Evolutionary conservation across 1,140 invertebrate species (phyloP).

Genomic region (Octopus bimaculoides): DNA sequence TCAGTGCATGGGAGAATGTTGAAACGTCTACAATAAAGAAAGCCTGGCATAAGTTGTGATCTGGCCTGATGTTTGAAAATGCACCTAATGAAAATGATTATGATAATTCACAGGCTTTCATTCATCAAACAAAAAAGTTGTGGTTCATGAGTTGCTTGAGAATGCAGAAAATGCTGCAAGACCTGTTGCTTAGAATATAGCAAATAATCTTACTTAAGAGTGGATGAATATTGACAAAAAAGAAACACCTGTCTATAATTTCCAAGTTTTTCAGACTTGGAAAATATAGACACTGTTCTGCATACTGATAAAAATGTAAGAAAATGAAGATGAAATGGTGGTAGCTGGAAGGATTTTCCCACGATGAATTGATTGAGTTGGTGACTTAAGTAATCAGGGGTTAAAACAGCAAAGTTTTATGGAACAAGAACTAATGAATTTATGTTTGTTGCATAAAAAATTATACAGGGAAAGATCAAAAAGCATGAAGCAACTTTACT

Average conservation of each 20-base stretch:
- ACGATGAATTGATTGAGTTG: too few species aligned
- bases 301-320: not conserved
- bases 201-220: not conserved
- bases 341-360: too few species aligned
- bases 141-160: not conserved
- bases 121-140: not conserved
- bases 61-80: not conserved
- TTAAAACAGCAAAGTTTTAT: too few species aligned
- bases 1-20: not conserved
- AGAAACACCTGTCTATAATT: not conserved
- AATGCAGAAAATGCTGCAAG: not conserved
- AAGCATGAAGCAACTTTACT: too few species aligned
- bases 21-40: not conserved
- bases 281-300: not conserved
- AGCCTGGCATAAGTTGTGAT: not conserved
- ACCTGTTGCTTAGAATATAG: not conserved
- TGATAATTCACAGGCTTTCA: not conserved
- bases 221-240: not conserved
- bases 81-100: not conserved
- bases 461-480: too few species aligned
- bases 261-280: not conserved
- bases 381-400: too few species aligned
- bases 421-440: too few species aligned
- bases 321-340: not conserved
- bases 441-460: too few species aligned